A percentile compares a stretch with the other conserved stretches of the same genome.
Conservation (phyloP, 2,113 vertebrate genomes). For the Colistium nudipinnis region DNA sequence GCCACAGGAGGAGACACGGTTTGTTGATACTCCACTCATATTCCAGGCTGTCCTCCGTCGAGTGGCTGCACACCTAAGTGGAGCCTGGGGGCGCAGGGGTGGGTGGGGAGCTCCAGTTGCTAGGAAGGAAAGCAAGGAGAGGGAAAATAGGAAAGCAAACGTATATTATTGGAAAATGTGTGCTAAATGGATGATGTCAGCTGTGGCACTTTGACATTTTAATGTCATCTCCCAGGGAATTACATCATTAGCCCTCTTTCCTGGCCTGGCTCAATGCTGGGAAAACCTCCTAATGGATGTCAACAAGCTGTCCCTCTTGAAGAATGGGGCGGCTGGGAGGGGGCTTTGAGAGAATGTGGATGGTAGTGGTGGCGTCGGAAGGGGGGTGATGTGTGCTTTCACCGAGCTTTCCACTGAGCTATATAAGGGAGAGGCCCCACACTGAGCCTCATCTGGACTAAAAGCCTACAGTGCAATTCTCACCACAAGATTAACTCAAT, state of each 20-base stretch:
- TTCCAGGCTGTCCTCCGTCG: conserved; percentile 41
- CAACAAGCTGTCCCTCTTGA: conserved; percentile 74
- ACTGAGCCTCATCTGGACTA: conserved; percentile 57
- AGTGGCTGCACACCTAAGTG: conserved; percentile 58
- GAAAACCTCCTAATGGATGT: conserved; percentile 81
- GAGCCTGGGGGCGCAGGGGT: conserved; percentile 45
- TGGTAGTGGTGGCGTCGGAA: not conserved
- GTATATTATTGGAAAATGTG: conserved; percentile 69
- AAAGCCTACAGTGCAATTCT: conserved; percentile 61
- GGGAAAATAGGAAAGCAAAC: conserved; percentile 39
- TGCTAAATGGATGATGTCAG: conserved; percentile 80
- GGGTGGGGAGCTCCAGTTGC: conserved; percentile 48
- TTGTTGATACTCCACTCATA: conserved; percentile 42
- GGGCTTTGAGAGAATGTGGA: conserved; percentile 20
- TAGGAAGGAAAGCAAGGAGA: conserved; percentile 32
- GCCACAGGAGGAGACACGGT: conserved; percentile 59
- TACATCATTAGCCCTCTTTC: conserved; percentile 76
- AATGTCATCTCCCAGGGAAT: conserved; percentile 81
- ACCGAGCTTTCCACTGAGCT: conserved; percentile 36
- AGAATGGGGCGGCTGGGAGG: conserved; percentile 37
- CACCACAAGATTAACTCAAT: conserved; percentile 56
- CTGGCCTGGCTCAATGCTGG: conserved; percentile 69
- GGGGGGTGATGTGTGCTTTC: conserved; percentile 26
- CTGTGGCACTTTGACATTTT: conserved; percentile 74
- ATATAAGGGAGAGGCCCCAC: conserved; percentile 36